Evolutionary conservation across 1,140 invertebrate species (phyloP).

Genomic region (Zaprionus davidi): DNA sequence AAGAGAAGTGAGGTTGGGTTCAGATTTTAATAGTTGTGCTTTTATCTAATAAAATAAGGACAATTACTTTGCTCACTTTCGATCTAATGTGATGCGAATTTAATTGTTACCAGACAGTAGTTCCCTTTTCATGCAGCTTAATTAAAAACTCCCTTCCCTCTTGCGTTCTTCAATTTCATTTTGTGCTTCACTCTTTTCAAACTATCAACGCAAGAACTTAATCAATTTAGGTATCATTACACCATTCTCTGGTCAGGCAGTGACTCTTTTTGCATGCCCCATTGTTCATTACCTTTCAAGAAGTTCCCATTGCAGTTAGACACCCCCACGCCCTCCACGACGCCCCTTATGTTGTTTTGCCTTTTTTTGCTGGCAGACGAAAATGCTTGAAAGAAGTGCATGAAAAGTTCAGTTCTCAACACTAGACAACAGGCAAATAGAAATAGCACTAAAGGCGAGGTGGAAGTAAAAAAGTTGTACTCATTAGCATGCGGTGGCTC

Average conservation of each 20-base stretch:
- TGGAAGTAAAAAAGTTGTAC: conserved; percentile 55
- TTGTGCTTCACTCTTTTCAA: conserved; percentile 1
- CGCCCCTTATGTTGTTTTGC: conserved; percentile 5
- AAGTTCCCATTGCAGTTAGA: conserved; percentile 66
- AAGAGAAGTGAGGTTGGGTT: not conserved
- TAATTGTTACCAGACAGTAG: not conserved
- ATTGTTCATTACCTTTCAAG: conserved; percentile 32
- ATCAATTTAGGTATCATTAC: conserved; percentile 49
- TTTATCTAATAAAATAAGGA: not conserved
- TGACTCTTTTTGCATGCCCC: conserved; percentile 19
- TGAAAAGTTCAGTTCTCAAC: conserved; percentile 52
- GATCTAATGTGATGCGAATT: not conserved
- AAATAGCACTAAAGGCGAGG: conserved; percentile 14
- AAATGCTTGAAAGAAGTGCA: conserved; percentile 40
- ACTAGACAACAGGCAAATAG: conserved; percentile 43
- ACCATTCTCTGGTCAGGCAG: conserved; percentile 12
- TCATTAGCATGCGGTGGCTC: conserved; percentile 71
- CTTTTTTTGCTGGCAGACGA: conserved; percentile 28
- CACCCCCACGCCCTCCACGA: not conserved
- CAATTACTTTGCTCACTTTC: not conserved
- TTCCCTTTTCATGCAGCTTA: not conserved
- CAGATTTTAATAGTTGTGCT: no score
- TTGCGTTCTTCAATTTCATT: not conserved
- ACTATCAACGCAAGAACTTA: conserved; percentile 35
- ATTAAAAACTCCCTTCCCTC: not conserved